These are phyloP conservation scores for Onychostoma macrolepis DNA, from an alignment of 2,113 vertebrate genomes.

Conservation along the genomic window DNA sequence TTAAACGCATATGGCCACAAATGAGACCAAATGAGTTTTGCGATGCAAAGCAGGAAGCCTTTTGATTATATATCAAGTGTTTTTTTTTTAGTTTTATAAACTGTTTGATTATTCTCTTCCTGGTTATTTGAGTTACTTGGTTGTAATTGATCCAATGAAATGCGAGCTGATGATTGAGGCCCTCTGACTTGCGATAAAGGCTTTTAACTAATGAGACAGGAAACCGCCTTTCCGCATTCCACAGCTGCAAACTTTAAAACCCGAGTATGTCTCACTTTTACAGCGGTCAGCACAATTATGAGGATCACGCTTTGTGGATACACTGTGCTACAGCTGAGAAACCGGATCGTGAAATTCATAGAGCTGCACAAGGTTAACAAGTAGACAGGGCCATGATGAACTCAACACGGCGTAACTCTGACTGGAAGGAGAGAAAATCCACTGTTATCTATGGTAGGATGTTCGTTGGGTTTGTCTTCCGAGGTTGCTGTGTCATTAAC, in stretches of 20 bases:
- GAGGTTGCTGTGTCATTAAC: neutral
- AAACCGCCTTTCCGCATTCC: conserved; percentile 79
- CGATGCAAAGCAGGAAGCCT: conserved; percentile 54
- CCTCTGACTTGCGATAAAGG: conserved; percentile 53
- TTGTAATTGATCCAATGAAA: conserved; percentile 60
- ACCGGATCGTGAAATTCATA: neutral
- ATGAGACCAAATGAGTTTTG: neutral
- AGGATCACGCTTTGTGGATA: neutral
- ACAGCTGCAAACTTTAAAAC: conserved; percentile 33
- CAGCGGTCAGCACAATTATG: conserved; percentile 1
- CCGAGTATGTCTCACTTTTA: neutral
- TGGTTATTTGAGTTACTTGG: conserved; percentile 60
- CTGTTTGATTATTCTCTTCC: conserved; percentile 70
- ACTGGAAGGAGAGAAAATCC: conserved; percentile 73
- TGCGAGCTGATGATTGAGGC: conserved; percentile 46
- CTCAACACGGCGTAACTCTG: conserved; percentile 56
- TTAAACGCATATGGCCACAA: neutral
- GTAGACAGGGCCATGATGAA: conserved; percentile 62
- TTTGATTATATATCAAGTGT: conserved; percentile 46
- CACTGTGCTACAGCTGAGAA: neutral
- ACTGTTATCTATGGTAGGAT: conserved; percentile 75
- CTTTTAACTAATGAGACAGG: conserved; percentile 66
- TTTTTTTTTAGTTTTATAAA: conserved; percentile 57
- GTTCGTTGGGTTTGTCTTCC: neutral
- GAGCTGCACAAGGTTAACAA: neutral